phyloP scores from a whole-genome alignment of 2,797 vertebrate species.

The Anguilla marmorata region DNA sequence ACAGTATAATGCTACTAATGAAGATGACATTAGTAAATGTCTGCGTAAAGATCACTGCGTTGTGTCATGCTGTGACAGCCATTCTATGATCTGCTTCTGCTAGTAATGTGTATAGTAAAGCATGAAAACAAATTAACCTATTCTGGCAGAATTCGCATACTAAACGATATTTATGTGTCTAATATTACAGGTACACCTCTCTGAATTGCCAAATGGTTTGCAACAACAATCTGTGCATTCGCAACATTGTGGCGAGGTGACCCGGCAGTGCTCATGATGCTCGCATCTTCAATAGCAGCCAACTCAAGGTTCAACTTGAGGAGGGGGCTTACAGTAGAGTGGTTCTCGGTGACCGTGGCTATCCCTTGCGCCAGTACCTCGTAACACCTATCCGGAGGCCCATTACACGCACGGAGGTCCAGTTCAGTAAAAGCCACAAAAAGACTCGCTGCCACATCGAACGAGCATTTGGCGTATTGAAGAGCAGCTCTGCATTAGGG shows the following conservation, averaged over 20 bases:
- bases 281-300: neutral
- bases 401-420: neutral
- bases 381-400: neutral
- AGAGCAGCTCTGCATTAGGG: neutral
- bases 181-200: slow-evolving; percentile 4
- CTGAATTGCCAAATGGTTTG: neutral
- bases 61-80: no score
- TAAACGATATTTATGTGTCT: neutral
- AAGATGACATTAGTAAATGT: neutral
- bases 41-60: no score
- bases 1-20: neutral
- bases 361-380: neutral
- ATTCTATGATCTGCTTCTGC: no score
- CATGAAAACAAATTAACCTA: neutral
- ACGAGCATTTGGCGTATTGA: neutral
- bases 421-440: neutral
- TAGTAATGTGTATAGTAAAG: no score
- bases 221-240: neutral
- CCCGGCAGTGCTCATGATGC: neutral
- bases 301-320: neutral
- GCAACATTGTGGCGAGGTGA: neutral
- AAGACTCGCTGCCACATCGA: neutral
- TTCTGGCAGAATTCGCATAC: neutral
- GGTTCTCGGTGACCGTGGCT: neutral
- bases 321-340: neutral